Conservation (phyloP, 2,113 vertebrate species). For the Proterorhinus semilunaris region DNA sequence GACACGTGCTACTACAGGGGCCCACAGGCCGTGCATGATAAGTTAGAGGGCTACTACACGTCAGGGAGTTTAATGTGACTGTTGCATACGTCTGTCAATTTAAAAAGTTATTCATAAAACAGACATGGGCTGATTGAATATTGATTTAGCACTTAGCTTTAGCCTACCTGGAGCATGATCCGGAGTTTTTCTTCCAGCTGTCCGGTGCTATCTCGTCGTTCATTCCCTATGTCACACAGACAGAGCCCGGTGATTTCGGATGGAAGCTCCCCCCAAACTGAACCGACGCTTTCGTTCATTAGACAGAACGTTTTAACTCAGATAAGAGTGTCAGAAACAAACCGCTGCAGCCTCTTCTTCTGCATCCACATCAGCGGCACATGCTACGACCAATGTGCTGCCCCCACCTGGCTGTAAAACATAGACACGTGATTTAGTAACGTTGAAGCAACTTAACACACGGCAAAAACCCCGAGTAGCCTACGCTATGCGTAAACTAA, state of each 20-base stretch:
- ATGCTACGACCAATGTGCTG: not conserved
- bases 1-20: too few relatives aligned
- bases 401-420: not conserved
- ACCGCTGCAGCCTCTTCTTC: not conserved
- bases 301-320: slow-evolving; percentile 43
- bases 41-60: too few relatives aligned
- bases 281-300: slow-evolving; percentile 67
- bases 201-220: slow-evolving; percentile 81
- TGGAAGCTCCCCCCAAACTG: slow-evolving; percentile 68
- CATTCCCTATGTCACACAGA: slow-evolving; percentile 79
- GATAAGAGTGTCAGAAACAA: slow-evolving; percentile 16
- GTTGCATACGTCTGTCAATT: too few relatives aligned
- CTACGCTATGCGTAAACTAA: too few relatives aligned
- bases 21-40: too few relatives aligned
- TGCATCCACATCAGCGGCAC: not conserved
- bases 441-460: too few relatives aligned
- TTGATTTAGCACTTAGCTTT: slow-evolving; percentile 29
- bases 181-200: slow-evolving; percentile 81
- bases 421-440: too few relatives aligned
- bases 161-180: slow-evolving; percentile 78
- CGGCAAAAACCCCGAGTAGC: too few relatives aligned
- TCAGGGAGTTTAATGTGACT: too few relatives aligned
- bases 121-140: too few relatives aligned
- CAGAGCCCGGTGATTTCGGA: slow-evolving; percentile 65
- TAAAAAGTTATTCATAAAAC: too few relatives aligned